Conservation (phyloP, 2,113 vertebrate genomes). For the Pteruthius melanotis region DNA sequence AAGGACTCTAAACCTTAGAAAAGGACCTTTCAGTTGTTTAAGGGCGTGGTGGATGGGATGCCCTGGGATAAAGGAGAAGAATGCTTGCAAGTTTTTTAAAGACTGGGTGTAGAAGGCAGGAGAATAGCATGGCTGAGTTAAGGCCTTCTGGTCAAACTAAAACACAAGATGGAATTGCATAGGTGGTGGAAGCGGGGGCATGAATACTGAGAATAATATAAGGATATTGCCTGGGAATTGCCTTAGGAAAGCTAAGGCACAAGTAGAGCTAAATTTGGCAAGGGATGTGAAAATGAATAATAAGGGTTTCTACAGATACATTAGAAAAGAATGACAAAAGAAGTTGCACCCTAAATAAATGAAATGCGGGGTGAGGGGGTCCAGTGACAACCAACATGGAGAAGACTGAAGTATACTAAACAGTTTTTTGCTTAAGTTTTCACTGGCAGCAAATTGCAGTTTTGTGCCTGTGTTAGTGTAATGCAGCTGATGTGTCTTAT, state of each 20-base stretch:
- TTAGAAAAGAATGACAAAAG: not conserved
- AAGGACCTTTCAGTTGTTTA: not conserved
- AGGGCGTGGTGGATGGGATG: not conserved
- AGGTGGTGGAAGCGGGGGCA: not conserved
- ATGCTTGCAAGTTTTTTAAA: not conserved
- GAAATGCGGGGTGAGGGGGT: rapidly evolving
- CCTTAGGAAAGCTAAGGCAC: not conserved
- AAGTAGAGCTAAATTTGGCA: not conserved
- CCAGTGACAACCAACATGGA: not conserved
- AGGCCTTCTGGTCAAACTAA: not conserved
- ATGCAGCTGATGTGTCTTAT: not conserved
- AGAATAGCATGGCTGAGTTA: not conserved
- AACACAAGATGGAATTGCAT: not conserved
- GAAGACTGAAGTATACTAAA: not conserved
- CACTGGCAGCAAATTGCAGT: not conserved
- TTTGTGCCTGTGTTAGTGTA: not conserved
- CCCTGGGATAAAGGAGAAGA: not conserved
- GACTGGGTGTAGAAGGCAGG: rapidly evolving
- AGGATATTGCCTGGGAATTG: not conserved
- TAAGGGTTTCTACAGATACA: not conserved
- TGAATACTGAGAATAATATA: not conserved
- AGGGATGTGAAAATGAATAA: not conserved
- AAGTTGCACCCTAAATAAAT: not conserved
- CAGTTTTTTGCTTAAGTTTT: not conserved
- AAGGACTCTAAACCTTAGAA: not conserved